phyloP scores from a whole-genome alignment of 2,797 vertebrate genomes.

The Eulemur coronatus region DNA sequence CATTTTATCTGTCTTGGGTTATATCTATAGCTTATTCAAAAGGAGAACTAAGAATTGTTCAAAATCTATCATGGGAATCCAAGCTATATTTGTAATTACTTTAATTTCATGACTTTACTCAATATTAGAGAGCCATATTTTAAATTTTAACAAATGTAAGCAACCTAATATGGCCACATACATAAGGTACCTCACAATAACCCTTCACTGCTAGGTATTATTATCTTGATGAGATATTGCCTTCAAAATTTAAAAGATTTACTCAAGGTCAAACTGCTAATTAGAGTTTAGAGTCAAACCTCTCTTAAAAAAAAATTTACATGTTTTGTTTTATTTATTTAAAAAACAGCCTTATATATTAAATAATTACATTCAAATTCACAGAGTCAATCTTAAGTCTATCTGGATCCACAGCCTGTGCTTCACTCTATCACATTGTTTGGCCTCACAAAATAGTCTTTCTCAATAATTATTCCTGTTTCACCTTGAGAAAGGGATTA shows the following conservation, averaged over 20 bases:
- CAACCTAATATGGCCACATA: neutral
- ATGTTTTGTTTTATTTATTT: neutral
- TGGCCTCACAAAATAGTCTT: neutral
- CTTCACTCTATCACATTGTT: neutral
- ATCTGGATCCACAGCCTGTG: neutral
- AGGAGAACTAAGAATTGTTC: neutral
- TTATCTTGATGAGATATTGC: neutral
- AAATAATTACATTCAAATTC: neutral
- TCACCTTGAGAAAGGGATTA: conserved; percentile 28
- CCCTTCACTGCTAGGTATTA: neutral
- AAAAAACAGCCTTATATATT: neutral
- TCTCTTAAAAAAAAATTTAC: neutral
- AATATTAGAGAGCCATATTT: conserved; percentile 7
- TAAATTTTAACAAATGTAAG: neutral
- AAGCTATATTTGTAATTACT: conserved; percentile 34
- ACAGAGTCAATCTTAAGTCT: neutral
- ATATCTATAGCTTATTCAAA: conserved; percentile 32
- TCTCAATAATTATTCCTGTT: conserved; percentile 14
- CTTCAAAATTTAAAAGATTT: conserved; percentile 5
- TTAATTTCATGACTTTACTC: conserved; percentile 42
- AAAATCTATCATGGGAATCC: conserved; percentile 6
- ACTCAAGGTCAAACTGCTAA: conserved; percentile 24
- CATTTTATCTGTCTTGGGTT: conserved; percentile 2
- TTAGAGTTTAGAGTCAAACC: conserved; percentile 1
- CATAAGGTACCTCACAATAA: neutral